phyloP scores from a whole-genome alignment of 2,888 invertebrate genomes.

The Gymnosoma rotundatum region DNA sequence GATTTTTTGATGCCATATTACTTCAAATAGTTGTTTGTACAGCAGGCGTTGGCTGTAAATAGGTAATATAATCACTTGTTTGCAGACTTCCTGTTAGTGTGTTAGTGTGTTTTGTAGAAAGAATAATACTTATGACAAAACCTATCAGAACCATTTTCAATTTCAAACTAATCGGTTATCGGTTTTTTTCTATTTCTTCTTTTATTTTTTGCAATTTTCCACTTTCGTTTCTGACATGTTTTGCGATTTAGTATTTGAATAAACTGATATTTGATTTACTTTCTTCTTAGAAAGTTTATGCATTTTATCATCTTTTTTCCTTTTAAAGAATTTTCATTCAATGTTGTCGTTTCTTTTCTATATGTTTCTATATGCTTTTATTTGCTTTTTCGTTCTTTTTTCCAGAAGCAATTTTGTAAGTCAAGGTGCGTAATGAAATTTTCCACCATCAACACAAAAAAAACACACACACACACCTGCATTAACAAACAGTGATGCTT shows the following conservation, averaged over 20 bases:
- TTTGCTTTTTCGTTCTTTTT: neutral
- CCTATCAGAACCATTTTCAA: conserved; percentile 52
- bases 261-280: conserved; percentile 43
- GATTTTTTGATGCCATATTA: no score
- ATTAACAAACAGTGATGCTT: neutral
- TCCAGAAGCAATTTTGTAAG: conserved; percentile 59
- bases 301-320: conserved; percentile 3
- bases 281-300: neutral
- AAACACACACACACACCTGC: neutral
- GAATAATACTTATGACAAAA: conserved; percentile 27
- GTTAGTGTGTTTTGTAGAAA: no score
- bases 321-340: neutral
- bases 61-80: no score
- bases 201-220: conserved; percentile 2
- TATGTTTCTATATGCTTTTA: neutral
- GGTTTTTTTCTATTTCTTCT: conserved; percentile 3
- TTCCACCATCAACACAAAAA: conserved; percentile 31
- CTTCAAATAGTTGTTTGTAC: no score
- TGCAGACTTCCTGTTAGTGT: no score
- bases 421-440: conserved; percentile 69
- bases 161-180: conserved; percentile 53
- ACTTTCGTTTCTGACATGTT: conserved; percentile 25
- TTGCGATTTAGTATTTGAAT: conserved; percentile 52
- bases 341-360: neutral
- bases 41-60: no score